Evolutionary conservation across 1,140 invertebrate genomes (phyloP).

Genomic region (Branchinecta lynchi): DNA sequence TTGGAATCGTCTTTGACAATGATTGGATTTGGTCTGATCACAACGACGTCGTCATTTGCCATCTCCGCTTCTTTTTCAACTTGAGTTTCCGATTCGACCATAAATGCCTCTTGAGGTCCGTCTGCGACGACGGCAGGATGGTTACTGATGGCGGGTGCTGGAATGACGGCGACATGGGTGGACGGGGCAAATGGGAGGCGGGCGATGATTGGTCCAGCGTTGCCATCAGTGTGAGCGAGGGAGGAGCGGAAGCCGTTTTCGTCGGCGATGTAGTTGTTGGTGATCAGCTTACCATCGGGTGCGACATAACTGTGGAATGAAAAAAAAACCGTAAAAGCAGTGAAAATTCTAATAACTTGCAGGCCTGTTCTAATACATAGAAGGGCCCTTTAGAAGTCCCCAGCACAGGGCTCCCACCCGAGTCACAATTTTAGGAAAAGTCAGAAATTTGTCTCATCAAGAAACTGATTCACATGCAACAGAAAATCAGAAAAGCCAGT

Average conservation of each 20-base stretch:
- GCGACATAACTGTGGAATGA: slow-evolving; percentile 36
- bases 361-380: no score
- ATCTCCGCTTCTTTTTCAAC: slow-evolving; percentile 5
- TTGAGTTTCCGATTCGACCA: no score
- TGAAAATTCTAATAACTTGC: no score
- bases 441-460: no score
- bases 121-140: background rate
- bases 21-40: no score
- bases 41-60: background rate
- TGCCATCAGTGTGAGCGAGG: slow-evolving; percentile 17
- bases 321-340: background rate
- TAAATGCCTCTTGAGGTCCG: no score
- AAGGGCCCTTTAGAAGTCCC: no score
- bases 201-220: slow-evolving; percentile 15
- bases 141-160: slow-evolving; percentile 10
- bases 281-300: slow-evolving; percentile 43
- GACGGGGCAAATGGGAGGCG: slow-evolving; percentile 3
- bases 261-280: slow-evolving; percentile 45
- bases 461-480: no score
- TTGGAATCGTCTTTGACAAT: no score
- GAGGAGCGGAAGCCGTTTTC: slow-evolving; percentile 36
- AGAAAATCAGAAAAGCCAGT: no score
- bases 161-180: slow-evolving; percentile 4
- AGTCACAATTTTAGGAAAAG: no score
- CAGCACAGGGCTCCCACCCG: no score